These are phyloP conservation scores for Eutolmus rufibarbis DNA, from an alignment of 2,888 invertebrate species.

Conservation along the genomic window DNA sequence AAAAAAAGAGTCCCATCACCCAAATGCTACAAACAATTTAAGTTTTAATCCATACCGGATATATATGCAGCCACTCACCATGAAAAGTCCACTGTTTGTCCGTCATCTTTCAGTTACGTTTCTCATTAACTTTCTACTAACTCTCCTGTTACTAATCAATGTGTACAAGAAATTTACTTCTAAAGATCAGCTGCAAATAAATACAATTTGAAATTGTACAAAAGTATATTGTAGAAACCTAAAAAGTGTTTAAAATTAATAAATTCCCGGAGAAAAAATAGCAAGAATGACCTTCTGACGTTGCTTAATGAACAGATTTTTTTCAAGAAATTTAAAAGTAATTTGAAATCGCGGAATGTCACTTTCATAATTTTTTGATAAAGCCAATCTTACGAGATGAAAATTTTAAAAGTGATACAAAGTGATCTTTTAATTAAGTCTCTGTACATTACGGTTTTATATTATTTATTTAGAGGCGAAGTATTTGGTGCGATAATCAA, in stretches of 20 bases:
- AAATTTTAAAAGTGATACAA: too few relatives aligned
- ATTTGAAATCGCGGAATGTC: too few relatives aligned
- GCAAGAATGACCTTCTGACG: neutral
- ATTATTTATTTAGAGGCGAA: too few relatives aligned
- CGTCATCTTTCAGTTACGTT: neutral
- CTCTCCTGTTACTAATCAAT: neutral
- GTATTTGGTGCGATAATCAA: too few relatives aligned
- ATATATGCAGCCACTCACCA: constrained; percentile 1
- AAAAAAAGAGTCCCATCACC: neutral
- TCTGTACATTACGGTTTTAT: too few relatives aligned
- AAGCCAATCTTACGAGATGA: too few relatives aligned
- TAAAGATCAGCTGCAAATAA: constrained; percentile 3
- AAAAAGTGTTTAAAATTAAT: neutral
- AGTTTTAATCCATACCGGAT: neutral
- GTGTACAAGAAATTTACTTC: constrained; percentile 4
- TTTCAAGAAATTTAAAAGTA: too few relatives aligned
- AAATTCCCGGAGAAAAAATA: neutral
- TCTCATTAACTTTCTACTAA: neutral
- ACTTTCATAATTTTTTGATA: too few relatives aligned
- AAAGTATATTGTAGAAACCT: neutral
- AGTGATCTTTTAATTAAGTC: too few relatives aligned
- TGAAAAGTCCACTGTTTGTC: neutral
- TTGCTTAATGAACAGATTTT: too few relatives aligned
- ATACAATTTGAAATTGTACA: neutral
- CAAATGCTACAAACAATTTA: neutral